A percentile compares a stretch with the other conserved stretches of the same genome.
These are phyloP conservation scores for Xerus inauris DNA, from an alignment of 2,113 vertebrate genomes.

Conservation along the genomic window DNA sequence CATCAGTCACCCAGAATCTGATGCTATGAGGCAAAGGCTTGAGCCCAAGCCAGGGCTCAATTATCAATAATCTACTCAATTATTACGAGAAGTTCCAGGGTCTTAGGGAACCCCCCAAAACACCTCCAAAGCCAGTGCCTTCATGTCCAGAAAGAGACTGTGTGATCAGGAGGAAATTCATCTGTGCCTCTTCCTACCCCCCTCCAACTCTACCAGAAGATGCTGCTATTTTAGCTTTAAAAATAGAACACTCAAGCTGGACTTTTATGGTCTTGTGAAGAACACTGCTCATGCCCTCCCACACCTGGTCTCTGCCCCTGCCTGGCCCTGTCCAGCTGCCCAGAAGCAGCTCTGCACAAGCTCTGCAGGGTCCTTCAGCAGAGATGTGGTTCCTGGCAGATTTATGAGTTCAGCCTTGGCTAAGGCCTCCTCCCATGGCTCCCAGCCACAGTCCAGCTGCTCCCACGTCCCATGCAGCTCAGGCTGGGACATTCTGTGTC, in stretches of 20 bases:
- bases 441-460: constrained; percentile 54
- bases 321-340: constrained; percentile 52
- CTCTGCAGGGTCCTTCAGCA: not conserved
- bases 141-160: not conserved
- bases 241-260: constrained; percentile 67
- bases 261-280: constrained; percentile 79
- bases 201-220: not conserved
- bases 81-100: not conserved
- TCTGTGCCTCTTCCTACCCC: not conserved
- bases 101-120: not conserved
- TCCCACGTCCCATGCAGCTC: constrained; percentile 40
- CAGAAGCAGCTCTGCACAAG: constrained; percentile 17
- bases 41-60: not conserved
- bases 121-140: not conserved
- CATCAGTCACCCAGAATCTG: not conserved
- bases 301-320: constrained; percentile 70
- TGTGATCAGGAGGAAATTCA: not conserved
- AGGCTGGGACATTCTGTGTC: constrained; percentile 70
- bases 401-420: constrained; percentile 91
- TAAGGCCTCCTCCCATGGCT: constrained; percentile 74
- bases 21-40: too few relatives aligned
- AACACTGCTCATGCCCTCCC: constrained; percentile 50
- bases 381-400: constrained; percentile 76
- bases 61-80: too few relatives aligned
- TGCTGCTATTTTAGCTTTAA: constrained; percentile 53